Evolutionary conservation across 2,113 vertebrate genomes (phyloP).

Genomic region (Cyanistes caeruleus): DNA sequence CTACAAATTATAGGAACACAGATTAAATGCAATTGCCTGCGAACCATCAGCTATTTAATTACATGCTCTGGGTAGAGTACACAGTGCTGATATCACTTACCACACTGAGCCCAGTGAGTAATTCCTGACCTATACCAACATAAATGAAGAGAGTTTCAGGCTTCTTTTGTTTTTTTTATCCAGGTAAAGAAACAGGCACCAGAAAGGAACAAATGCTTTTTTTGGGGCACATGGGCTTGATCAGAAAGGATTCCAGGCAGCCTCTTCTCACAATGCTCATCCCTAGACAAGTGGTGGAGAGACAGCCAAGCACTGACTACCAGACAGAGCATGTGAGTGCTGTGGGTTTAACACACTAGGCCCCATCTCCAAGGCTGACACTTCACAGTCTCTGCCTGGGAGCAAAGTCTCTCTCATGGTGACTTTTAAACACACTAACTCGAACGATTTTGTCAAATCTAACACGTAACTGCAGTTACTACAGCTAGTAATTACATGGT

Average conservation of each 20-base stretch:
- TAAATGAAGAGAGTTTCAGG: background rate
- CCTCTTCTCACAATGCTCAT: fast-evolving
- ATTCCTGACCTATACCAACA: background rate
- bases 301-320: background rate
- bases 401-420: background rate
- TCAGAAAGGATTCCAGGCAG: background rate
- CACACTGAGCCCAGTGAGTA: background rate
- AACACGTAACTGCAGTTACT: background rate
- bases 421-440: background rate
- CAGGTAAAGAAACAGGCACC: background rate
- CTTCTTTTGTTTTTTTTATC: background rate
- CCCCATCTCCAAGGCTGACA: background rate
- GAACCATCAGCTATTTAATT: conserved; percentile 21
- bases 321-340: background rate
- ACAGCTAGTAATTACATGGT: background rate
- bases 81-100: background rate
- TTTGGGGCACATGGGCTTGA: background rate
- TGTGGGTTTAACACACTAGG: background rate
- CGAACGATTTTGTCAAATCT: background rate
- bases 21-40: background rate
- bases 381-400: background rate
- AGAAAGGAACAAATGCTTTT: background rate
- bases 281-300: background rate
- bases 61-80: background rate
- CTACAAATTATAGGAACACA: background rate